A percentile compares a stretch with the other conserved stretches of the same genome.
Conservation (phyloP, 2,888 invertebrate species). For the Bembecia ichneumoniformis region DNA sequence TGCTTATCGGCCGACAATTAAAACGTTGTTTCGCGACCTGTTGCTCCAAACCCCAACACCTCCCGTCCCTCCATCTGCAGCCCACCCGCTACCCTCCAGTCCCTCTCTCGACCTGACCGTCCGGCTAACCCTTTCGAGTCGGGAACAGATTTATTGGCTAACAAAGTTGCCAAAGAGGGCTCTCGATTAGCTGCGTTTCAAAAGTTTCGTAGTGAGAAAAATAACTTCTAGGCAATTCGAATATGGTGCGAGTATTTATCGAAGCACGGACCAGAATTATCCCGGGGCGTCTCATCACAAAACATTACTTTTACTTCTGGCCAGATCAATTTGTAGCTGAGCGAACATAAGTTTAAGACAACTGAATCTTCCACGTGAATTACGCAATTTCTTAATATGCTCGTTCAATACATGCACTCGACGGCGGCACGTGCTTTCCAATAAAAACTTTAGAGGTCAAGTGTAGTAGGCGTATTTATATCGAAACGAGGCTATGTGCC, state of each 20-base stretch:
- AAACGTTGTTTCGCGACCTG: constrained; percentile 69
- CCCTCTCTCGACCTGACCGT: constrained; percentile 28
- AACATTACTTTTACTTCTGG: neutral
- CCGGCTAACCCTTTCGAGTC: constrained; percentile 21
- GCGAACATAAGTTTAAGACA: neutral
- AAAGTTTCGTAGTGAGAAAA: constrained; percentile 7
- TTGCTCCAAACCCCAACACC: constrained; percentile 42
- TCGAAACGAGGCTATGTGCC: constrained; percentile 62
- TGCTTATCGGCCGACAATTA: constrained; percentile 65
- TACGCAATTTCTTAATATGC: constrained; percentile 28
- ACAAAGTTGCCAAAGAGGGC: constrained; percentile 20
- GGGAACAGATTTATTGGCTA: constrained; percentile 27
- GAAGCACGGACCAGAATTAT: too few species aligned
- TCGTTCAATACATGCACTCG: constrained; percentile 51
- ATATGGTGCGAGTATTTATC: neutral
- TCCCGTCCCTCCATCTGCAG: constrained; percentile 5
- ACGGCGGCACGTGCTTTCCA: constrained; percentile 64
- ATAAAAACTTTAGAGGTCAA: constrained; percentile 73
- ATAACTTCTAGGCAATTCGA: too few species aligned
- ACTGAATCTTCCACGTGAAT: constrained; percentile 12
- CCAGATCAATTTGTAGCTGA: neutral
- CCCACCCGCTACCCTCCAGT: constrained; percentile 13
- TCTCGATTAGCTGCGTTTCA: constrained; percentile 15
- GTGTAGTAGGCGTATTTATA: constrained; percentile 73
- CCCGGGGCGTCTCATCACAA: neutral